Percentiles rank a stretch among this genome's conserved stretches.
phyloP scores from a whole-genome alignment of 1,140 invertebrate genomes.

The Zaprionus davidi region DNA sequence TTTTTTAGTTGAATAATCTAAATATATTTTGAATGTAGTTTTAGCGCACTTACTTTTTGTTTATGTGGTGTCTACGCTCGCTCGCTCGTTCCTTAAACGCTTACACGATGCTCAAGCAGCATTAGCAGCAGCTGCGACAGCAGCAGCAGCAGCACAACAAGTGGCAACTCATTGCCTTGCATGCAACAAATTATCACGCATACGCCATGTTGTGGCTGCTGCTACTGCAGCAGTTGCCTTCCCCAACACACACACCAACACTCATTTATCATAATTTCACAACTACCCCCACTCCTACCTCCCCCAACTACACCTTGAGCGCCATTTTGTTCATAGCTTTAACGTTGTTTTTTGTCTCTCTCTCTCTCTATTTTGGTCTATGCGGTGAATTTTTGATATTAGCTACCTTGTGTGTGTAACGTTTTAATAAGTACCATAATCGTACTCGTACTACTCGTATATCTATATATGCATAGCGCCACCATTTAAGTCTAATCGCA shows the following conservation, averaged over 20 bases:
- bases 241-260: neutral
- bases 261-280: conserved; percentile 32
- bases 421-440: conserved; percentile 46
- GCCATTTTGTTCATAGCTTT: conserved; percentile 72
- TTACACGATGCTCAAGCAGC: conserved; percentile 15
- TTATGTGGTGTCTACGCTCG: conserved; percentile 51
- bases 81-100: conserved; percentile 36
- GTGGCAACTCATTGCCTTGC: conserved; percentile 30
- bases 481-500: conserved; percentile 45
- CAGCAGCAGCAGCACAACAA: conserved; percentile 22
- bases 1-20: conserved; percentile 45
- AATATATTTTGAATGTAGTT: conserved; percentile 60
- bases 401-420: conserved; percentile 78
- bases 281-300: neutral
- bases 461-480: conserved; percentile 47
- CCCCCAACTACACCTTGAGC: conserved; percentile 31
- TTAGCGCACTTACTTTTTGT: conserved; percentile 62
- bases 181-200: conserved; percentile 44
- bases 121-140: conserved; percentile 10
- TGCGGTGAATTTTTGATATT: conserved; percentile 55
- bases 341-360: conserved; percentile 54
- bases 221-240: conserved; percentile 6
- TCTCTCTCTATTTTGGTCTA: conserved; percentile 58
- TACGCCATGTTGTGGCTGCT: conserved; percentile 36
- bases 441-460: conserved; percentile 44